These are phyloP conservation scores for Gila orcuttii DNA, from an alignment of 2,113 vertebrate species.

Conservation along the genomic window DNA sequence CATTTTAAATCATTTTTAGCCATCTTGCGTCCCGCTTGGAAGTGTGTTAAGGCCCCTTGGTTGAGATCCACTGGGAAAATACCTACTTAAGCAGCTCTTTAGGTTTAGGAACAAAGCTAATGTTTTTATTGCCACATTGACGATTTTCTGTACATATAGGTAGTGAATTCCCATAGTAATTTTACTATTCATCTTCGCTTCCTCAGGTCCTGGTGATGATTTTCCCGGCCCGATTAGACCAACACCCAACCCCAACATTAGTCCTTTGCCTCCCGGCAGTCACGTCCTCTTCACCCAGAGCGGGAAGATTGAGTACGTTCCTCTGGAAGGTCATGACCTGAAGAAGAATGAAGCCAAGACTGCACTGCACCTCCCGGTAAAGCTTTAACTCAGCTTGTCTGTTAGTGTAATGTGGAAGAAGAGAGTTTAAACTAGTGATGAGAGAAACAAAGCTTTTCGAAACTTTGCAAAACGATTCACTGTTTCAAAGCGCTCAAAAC, in stretches of 20 bases:
- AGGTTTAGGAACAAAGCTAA: background rate
- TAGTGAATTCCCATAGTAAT: background rate
- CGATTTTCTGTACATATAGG: background rate
- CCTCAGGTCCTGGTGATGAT: conserved; percentile 44
- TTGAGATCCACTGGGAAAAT: background rate
- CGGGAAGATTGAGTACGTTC: conserved; percentile 88
- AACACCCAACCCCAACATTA: conserved; percentile 78
- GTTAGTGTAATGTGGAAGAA: background rate
- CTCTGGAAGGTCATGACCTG: conserved; percentile 81
- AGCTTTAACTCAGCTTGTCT: conserved; percentile 38
- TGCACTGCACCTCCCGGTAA: conserved; percentile 87
- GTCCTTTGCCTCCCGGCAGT: conserved; percentile 81
- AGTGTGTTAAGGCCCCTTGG: background rate
- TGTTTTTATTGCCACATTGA: background rate
- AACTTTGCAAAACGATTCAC: no score
- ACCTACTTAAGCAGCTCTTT: background rate
- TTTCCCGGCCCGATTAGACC: conserved; percentile 78
- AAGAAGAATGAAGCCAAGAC: conserved; percentile 82
- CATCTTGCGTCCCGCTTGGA: background rate
- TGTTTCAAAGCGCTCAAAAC: no score
- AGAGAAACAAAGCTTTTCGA: no score
- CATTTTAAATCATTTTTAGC: background rate
- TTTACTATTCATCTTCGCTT: background rate
- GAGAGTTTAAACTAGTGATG: background rate
- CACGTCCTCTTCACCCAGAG: conserved; percentile 91